Percentiles rank a stretch among this genome's conserved stretches.
Conservation (phyloP, 2,797 vertebrate genomes). For the Furcifer pardalis region DNA sequence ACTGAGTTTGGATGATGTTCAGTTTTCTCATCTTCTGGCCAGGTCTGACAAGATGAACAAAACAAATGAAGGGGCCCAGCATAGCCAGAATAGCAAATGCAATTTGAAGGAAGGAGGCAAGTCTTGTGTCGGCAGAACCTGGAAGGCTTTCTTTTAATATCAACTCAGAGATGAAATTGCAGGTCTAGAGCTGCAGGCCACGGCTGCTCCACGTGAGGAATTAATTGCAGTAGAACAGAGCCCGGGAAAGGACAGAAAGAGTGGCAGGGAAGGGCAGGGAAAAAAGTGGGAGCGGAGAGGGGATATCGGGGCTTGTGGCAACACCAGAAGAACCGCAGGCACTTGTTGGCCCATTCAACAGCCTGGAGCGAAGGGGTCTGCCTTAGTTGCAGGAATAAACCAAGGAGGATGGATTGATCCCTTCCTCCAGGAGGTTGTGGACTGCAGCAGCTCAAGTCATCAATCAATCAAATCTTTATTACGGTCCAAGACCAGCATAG, state of each 20-base stretch:
- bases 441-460: too few relatives aligned
- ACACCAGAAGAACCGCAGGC: background rate
- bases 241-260: background rate
- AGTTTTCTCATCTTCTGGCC: background rate
- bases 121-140: background rate
- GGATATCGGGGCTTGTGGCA: too few relatives aligned
- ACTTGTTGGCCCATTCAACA: constrained; percentile 23
- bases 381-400: background rate
- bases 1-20: background rate
- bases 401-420: background rate
- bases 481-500: too few relatives aligned
- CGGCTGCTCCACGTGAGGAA: background rate
- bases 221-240: background rate
- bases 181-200: background rate
- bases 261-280: background rate
- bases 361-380: background rate
- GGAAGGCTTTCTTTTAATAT: background rate
- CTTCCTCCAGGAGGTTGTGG: too few relatives aligned
- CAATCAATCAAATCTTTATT: too few relatives aligned
- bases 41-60: background rate
- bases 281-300: background rate
- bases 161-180: background rate
- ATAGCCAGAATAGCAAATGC: background rate
- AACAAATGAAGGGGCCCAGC: background rate
- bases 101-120: background rate